Evolutionary conservation across 1,140 invertebrate species (phyloP).

Genomic region (Elymnias hypermnestra): DNA sequence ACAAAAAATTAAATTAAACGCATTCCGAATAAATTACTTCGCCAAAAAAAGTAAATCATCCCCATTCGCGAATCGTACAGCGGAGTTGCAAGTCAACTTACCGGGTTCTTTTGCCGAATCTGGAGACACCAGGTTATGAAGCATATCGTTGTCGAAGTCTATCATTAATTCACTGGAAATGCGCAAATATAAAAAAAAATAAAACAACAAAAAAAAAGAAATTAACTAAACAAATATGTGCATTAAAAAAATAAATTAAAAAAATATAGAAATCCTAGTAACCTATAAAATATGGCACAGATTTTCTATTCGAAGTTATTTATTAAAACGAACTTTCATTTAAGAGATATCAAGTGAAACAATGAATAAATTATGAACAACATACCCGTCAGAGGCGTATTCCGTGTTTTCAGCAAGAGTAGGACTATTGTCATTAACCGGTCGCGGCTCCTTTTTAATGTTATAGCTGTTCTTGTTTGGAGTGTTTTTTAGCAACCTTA

Average conservation of each 20-base stretch:
- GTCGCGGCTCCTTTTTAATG: constrained; percentile 50
- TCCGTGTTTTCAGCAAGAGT: constrained; percentile 55
- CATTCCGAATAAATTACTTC: too few species aligned
- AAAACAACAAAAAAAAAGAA: constrained; percentile 20
- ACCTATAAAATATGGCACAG: neutral
- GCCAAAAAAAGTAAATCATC: neutral
- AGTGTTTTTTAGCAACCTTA: constrained; percentile 56
- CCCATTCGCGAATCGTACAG: constrained; percentile 15
- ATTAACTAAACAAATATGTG: constrained; percentile 7
- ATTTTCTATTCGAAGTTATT: too few species aligned
- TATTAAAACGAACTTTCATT: too few species aligned
- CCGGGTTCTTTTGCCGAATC: constrained; percentile 60
- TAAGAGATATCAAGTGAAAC: neutral
- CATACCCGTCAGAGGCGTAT: constrained; percentile 44
- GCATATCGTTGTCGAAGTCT: constrained; percentile 64
- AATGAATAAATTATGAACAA: neutral
- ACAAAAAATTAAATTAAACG: constrained; percentile 6
- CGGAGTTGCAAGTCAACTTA: constrained; percentile 25
- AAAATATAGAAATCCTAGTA: constrained; percentile 4
- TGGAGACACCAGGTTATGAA: constrained; percentile 55
- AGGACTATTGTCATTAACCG: constrained; percentile 41
- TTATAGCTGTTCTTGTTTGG: constrained; percentile 48
- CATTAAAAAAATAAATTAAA: constrained; percentile 6
- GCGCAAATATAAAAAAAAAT: constrained; percentile 26
- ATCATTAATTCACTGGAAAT: constrained; percentile 60